A percentile compares a stretch with the other conserved stretches of the same genome.
These are phyloP conservation scores for Oophaga pumilio DNA, from an alignment of 2,113 vertebrate genomes.

Conservation along the genomic window DNA sequence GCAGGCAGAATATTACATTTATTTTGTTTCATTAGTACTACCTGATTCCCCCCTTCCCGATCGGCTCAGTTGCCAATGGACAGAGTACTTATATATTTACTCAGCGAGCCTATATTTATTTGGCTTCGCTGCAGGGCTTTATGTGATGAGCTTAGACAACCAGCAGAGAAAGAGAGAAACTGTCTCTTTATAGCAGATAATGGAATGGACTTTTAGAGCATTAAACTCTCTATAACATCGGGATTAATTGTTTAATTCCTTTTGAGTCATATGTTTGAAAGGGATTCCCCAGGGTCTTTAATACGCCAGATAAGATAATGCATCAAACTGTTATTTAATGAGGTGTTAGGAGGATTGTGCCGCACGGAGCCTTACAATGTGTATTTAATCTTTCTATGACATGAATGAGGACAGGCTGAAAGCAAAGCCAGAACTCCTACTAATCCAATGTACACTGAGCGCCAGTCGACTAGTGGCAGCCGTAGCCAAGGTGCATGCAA, in stretches of 20 bases:
- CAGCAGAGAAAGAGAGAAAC: neutral
- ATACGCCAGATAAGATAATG: constrained; percentile 48
- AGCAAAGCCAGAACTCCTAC: constrained; percentile 2
- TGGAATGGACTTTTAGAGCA: constrained; percentile 48
- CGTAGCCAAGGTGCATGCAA: neutral
- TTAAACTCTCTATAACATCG: constrained; percentile 15
- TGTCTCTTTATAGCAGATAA: constrained; percentile 40
- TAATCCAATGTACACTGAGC: neutral
- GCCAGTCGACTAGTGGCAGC: neutral
- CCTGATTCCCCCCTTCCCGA: neutral
- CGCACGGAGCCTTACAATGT: constrained; percentile 14
- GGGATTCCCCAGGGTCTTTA: constrained; percentile 19
- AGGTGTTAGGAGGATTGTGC: constrained; percentile 48
- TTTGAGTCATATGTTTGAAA: neutral
- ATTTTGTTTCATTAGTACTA: neutral
- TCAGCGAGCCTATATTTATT: neutral
- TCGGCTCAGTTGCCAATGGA: neutral
- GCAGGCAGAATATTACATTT: too few relatives aligned
- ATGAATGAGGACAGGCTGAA: constrained; percentile 27
- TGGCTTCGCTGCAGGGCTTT: neutral
- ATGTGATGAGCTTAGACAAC: neutral
- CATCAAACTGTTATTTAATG: constrained; percentile 52
- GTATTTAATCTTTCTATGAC: constrained; percentile 42
- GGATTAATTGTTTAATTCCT: constrained; percentile 49
- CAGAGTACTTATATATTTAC: neutral